Conservation (phyloP, 2,888 invertebrate species). For the Tenthredo notha region DNA sequence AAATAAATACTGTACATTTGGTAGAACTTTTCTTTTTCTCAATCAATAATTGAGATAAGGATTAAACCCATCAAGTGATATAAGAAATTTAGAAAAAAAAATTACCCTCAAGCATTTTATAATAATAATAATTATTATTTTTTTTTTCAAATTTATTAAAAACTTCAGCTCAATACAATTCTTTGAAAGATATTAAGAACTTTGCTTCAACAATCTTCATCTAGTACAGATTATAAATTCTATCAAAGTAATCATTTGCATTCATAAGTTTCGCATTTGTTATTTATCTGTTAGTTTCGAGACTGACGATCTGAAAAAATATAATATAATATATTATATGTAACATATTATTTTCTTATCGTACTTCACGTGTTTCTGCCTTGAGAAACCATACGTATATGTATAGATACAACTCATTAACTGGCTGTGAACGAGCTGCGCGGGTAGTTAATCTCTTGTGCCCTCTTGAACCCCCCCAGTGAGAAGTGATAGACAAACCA, state of each 20-base stretch:
- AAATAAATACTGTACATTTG: slow-evolving; percentile 69
- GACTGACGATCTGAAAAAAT: slow-evolving; percentile 5
- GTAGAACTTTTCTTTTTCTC: slow-evolving; percentile 54
- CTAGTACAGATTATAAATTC: too few species aligned
- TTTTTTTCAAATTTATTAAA: too few species aligned
- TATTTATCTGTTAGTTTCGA: neutral
- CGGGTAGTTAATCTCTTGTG: slow-evolving; percentile 66
- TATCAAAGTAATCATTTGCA: neutral
- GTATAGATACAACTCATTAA: slow-evolving; percentile 38
- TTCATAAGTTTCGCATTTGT: neutral
- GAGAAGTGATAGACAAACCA: slow-evolving; percentile 71
- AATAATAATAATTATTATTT: too few species aligned
- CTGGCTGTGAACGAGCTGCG: slow-evolving; percentile 25
- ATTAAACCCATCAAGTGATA: neutral
- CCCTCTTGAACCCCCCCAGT: slow-evolving; percentile 71
- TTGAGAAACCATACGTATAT: neutral
- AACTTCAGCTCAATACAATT: too few species aligned
- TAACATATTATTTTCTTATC: slow-evolving; percentile 30
- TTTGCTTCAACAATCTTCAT: too few species aligned
- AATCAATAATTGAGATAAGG: neutral
- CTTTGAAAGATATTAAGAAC: neutral
- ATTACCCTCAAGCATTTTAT: too few species aligned
- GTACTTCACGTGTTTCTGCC: slow-evolving; percentile 35
- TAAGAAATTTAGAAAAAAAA: neutral
- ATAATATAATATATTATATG: neutral